Evolutionary conservation across 2,797 vertebrate species (phyloP), one percentile per base, ranked within the genome.

Genomic region (Sarcoramphus papa): DNA sequence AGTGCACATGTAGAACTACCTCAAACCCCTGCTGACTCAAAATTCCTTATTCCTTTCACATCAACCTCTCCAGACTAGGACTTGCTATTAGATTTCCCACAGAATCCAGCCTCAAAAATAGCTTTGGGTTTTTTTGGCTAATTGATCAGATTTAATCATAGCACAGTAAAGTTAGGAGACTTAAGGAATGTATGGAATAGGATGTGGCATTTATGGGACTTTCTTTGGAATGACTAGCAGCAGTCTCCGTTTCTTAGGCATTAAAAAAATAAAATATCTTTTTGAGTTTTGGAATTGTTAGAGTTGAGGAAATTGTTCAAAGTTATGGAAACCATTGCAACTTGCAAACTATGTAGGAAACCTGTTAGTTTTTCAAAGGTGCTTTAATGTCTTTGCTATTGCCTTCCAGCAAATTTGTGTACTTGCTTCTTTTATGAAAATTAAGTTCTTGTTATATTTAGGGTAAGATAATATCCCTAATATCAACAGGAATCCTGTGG

Each of bases 401-500:
- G 35, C 86, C 90, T 91, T 89, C 53, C 70, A 92, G 81, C 75
- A 87, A 75, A 93, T 85, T 85, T 62, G 30, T 95, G 75, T 92
- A 75, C 53, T 93, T 87, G 37, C 70, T 93, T 91, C 72, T 48
- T 80, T 94, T 97, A 68, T 59, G 94, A 86, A 93, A 96, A 96
- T 92, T 83, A 92, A 86, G 27, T 77, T 92, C 40, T 81, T 94
- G 64, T 84, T 94, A 91, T 77, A 95, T 83, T 95, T 87, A 83
- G 75, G 75, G 64, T 93, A 85, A 87, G 90, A 90, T 92, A 92
- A 91, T 89, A 93, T 94, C 33, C 78, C 77, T 89, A 88, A 84
- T 93, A 96, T 64, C 86, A 93, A 91, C 60, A 83, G 67, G 63
- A 93, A 93, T 94, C 96, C 68, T 89, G 33, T 69, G 95, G 88